A percentile compares a stretch with the other conserved stretches of the same genome.
Conservation (phyloP, 2,888 invertebrate genomes). For the Malthinus seriepunctatus region DNA sequence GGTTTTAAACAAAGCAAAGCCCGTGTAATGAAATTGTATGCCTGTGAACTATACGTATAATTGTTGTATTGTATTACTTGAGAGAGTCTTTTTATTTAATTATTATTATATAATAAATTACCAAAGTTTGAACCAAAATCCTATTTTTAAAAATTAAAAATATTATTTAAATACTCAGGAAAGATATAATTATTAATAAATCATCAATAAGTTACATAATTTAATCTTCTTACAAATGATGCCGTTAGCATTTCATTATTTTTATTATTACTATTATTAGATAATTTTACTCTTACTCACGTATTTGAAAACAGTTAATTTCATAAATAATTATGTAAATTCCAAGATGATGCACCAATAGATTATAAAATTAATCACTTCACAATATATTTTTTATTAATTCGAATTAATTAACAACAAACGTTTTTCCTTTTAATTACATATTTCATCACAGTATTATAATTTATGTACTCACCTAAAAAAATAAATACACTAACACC, state of each 20-base stretch:
- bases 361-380: not conserved
- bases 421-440: no score
- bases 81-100: slow-evolving; percentile 21
- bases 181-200: not conserved
- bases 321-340: not conserved
- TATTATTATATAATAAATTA: not conserved
- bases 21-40: slow-evolving; percentile 16
- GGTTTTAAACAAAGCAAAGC: slow-evolving; percentile 9
- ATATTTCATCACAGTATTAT: not conserved
- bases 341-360: not conserved
- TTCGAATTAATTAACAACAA: no score
- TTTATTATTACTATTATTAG: not conserved
- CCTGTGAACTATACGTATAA: slow-evolving; percentile 20
- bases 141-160: no score
- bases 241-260: not conserved
- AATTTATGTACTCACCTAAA: slow-evolving; percentile 48
- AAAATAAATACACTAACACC: slow-evolving; percentile 51
- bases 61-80: slow-evolving; percentile 24
- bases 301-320: not conserved
- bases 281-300: slow-evolving; percentile 3
- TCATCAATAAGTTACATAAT: not conserved
- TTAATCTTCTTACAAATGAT: not conserved
- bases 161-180: no score
- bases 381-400: slow-evolving; percentile 4
- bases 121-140: no score